Conservation (phyloP, 2,797 vertebrate species). For the Leontocebus nigricollis region DNA sequence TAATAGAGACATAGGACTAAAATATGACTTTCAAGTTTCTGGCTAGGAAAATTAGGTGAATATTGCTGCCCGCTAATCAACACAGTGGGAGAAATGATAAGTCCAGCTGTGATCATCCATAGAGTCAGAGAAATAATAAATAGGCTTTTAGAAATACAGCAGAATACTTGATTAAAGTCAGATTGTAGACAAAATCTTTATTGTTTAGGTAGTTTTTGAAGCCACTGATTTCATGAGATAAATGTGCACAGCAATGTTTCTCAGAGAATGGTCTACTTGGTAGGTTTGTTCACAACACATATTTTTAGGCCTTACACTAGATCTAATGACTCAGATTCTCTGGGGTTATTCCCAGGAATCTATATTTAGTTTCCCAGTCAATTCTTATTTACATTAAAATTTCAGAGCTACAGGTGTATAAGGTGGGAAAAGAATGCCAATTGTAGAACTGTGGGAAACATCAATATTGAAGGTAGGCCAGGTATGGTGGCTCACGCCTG, state of each 20-base stretch:
- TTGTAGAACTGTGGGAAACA: not conserved
- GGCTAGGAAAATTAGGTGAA: not conserved
- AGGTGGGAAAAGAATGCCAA: not conserved
- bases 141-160: not conserved
- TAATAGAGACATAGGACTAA: not conserved
- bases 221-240: not conserved
- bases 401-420: not conserved
- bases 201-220: not conserved
- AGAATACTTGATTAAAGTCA: conserved; percentile 12
- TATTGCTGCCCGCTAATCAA: not conserved
- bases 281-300: not conserved
- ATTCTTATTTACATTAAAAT: not conserved
- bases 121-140: not conserved
- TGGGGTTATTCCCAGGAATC: not conserved
- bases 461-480: not conserved
- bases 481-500: not conserved
- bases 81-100: not conserved
- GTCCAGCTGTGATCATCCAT: not conserved
- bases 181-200: not conserved
- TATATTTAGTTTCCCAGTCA: not conserved
- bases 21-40: not conserved
- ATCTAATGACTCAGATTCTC: not conserved
- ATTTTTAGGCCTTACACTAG: not conserved
- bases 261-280: not conserved
- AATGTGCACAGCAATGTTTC: not conserved